These are phyloP conservation scores for Phrynocephalus vlangalii DNA, from an alignment of 2,797 vertebrate genomes.

Conservation along the genomic window DNA sequence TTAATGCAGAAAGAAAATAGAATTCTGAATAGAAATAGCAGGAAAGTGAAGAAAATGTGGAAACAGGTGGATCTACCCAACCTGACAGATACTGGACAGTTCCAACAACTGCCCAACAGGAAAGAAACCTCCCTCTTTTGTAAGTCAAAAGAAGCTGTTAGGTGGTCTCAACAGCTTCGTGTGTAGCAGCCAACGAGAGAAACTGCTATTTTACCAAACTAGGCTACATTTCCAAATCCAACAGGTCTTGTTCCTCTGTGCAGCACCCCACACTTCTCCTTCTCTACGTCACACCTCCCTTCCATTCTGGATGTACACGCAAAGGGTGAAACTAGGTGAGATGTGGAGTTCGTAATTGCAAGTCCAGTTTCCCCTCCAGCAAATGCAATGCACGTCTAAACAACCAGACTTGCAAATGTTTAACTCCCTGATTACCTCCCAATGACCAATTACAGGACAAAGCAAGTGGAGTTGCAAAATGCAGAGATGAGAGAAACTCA, in stretches of 20 bases:
- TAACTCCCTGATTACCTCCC: too few relatives aligned
- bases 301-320: neutral
- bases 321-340: too few relatives aligned
- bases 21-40: neutral
- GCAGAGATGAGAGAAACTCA: too few relatives aligned
- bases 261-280: too few relatives aligned
- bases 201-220: neutral
- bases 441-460: too few relatives aligned
- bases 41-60: too few relatives aligned
- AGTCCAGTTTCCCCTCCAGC: too few relatives aligned
- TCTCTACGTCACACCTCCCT: neutral
- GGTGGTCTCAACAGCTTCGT: too few relatives aligned
- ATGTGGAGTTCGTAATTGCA: too few relatives aligned
- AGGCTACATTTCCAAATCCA: neutral
- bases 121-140: neutral
- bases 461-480: too few relatives aligned
- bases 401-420: too few relatives aligned
- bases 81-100: neutral
- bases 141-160: neutral
- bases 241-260: neutral
- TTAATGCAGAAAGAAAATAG: neutral
- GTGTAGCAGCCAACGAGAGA: neutral
- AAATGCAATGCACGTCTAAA: too few relatives aligned
- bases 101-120: neutral
- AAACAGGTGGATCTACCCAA: neutral